These are phyloP conservation scores for Borostomias antarcticus DNA, from an alignment of 2,797 vertebrate species.

Conservation along the genomic window DNA sequence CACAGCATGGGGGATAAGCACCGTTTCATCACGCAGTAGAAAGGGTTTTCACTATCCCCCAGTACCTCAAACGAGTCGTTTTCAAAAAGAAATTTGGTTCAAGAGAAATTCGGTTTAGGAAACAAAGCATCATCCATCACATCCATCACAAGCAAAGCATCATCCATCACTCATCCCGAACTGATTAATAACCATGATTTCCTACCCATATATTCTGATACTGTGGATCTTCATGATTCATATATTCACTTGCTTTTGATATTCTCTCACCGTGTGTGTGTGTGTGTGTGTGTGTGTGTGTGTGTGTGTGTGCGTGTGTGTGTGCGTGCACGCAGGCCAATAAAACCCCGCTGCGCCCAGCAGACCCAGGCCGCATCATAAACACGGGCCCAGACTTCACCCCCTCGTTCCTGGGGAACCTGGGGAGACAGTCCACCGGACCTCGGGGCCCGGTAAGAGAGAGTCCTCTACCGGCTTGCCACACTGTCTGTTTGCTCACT, in stretches of 20 bases:
- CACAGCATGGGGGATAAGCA: no score
- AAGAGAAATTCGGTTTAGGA: neutral
- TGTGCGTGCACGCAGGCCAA: conserved; percentile 87
- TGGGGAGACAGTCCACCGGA: conserved; percentile 85
- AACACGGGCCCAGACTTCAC: conserved; percentile 94
- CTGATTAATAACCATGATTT: no score
- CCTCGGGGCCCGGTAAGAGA: conserved; percentile 71
- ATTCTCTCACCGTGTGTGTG: neutral
- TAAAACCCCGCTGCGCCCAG: conserved; percentile 86
- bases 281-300: conserved; percentile 4
- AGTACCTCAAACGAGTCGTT: neutral
- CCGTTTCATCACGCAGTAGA: neutral
- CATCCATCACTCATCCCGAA: no score
- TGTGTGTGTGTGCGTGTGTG: neutral
- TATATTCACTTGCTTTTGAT: neutral
- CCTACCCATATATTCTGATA: no score
- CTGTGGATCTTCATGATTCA: neutral
- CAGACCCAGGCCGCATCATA: conserved; percentile 88
- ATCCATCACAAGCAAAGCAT: no score
- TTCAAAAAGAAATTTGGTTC: neutral
- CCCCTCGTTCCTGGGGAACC: conserved; percentile 89
- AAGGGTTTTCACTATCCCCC: neutral
- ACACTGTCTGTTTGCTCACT: neutral
- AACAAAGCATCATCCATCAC: neutral
- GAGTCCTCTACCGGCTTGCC: neutral